phyloP scores from a whole-genome alignment of 2,797 vertebrate species.

The Sebastes diaconus region DNA sequence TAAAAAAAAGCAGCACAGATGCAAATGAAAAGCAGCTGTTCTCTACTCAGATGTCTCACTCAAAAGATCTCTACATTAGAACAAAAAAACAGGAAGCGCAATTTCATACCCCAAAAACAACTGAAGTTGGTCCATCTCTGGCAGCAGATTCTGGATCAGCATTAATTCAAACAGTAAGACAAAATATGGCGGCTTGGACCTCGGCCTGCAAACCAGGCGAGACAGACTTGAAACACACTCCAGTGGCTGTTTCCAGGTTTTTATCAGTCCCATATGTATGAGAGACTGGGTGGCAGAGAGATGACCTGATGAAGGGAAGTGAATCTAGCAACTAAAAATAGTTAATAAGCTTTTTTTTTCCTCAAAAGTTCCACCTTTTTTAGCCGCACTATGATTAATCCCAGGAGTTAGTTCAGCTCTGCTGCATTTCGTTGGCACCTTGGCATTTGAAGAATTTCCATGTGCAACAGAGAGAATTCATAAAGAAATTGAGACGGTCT shows the following conservation, averaged over 20 bases:
- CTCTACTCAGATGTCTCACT: constrained; percentile 3
- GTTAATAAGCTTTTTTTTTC: constrained; percentile 35
- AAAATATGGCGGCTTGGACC: constrained; percentile 52
- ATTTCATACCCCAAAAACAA: not conserved
- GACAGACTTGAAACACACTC: constrained; percentile 63
- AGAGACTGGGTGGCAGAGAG: constrained; percentile 11
- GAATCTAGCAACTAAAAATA: constrained; percentile 61
- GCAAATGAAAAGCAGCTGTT: constrained; percentile 41
- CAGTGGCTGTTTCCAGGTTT: constrained; percentile 46
- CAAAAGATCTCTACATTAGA: not conserved
- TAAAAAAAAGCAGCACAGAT: not conserved
- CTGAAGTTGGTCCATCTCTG: constrained; percentile 30
- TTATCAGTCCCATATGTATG: constrained; percentile 70
- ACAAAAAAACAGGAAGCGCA: not conserved
- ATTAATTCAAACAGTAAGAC: constrained; percentile 68
- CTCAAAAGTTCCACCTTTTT: constrained; percentile 17
- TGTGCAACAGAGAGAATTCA: constrained; percentile 22
- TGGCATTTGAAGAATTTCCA: constrained; percentile 21
- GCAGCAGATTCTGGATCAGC: constrained; percentile 58
- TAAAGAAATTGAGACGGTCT: constrained; percentile 15
- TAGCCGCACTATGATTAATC: constrained; percentile 37
- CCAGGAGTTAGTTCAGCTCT: constrained; percentile 11
- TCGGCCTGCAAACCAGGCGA: constrained; percentile 46
- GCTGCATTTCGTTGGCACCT: constrained; percentile 34
- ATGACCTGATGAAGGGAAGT: constrained; percentile 23